These are phyloP conservation scores for Drosophila nigrodunni DNA, from an alignment of 1,140 invertebrate species.

Conservation along the genomic window DNA sequence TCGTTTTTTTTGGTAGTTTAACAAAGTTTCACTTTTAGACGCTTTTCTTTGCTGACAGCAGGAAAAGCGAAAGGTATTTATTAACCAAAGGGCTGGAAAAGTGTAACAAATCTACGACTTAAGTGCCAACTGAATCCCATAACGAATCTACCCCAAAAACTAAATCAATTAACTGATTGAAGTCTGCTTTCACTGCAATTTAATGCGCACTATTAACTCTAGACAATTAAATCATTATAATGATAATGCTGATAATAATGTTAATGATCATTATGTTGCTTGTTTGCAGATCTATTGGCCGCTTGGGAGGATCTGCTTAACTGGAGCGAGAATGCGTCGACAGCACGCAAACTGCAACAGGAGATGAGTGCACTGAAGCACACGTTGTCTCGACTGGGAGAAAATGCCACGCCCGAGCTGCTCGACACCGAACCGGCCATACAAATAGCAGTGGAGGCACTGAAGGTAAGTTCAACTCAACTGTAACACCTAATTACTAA, in stretches of 20 bases:
- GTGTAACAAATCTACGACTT: conserved; percentile 29
- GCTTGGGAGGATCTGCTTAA: conserved; percentile 81
- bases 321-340: conserved; percentile 84
- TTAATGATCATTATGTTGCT: conserved; percentile 3
- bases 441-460: conserved; percentile 76
- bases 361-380: conserved; percentile 80
- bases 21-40: conserved; percentile 65
- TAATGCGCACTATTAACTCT: conserved; percentile 45
- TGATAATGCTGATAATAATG: not conserved
- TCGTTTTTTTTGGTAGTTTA: conserved; percentile 23
- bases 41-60: conserved; percentile 14
- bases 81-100: conserved; percentile 51
- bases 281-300: conserved; percentile 75
- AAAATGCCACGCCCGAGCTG: conserved; percentile 65
- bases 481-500: not conserved
- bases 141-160: conserved; percentile 6
- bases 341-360: conserved; percentile 79
- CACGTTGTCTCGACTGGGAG: conserved; percentile 67
- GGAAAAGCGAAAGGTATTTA: conserved; percentile 62
- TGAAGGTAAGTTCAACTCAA: conserved; percentile 63
- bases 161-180: conserved; percentile 49
- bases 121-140: conserved; percentile 27
- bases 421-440: conserved; percentile 84
- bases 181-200: conserved; percentile 52
- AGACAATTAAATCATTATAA: conserved; percentile 45